These are phyloP conservation scores for Kuschelorhynchus macadamiae DNA, from an alignment of 2,888 invertebrate genomes.

Conservation along the genomic window DNA sequence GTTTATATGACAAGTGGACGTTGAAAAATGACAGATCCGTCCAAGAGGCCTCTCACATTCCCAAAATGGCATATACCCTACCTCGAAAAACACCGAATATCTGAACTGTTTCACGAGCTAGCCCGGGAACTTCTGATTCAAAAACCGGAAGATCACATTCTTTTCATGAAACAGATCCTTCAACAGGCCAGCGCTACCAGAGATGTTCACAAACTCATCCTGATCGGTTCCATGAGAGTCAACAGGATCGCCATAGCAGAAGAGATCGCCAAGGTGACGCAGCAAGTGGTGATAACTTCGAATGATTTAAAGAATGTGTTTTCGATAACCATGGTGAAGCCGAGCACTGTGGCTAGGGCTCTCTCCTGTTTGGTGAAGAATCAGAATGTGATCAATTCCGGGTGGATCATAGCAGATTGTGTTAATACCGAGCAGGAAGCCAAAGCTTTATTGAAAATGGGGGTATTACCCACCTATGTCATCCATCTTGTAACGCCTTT, in stretches of 20 bases:
- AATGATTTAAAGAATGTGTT: constrained; percentile 33
- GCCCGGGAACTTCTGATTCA: constrained; percentile 73
- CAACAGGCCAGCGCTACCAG: constrained; percentile 69
- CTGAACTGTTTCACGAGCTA: constrained; percentile 77
- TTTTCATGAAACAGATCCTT: constrained; percentile 75
- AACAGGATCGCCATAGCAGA: constrained; percentile 62
- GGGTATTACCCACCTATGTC: constrained; percentile 72
- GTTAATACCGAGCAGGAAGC: constrained; percentile 69
- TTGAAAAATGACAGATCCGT: constrained; percentile 61
- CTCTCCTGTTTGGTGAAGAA: constrained; percentile 62
- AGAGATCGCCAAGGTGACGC: constrained; percentile 60
- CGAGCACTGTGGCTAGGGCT: constrained; percentile 60
- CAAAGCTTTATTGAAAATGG: constrained; percentile 66
- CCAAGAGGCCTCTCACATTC: constrained; percentile 63
- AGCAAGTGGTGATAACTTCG: constrained; percentile 60
- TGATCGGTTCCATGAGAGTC: constrained; percentile 72
- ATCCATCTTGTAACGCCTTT: constrained; percentile 68
- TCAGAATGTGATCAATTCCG: constrained; percentile 53
- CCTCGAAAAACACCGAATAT: constrained; percentile 76
- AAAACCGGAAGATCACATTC: constrained; percentile 75
- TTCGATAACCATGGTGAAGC: constrained; percentile 21
- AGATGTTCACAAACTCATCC: constrained; percentile 71
- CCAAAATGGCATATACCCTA: constrained; percentile 74
- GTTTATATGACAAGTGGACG: no score
- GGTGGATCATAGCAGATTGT: constrained; percentile 66